Evolutionary conservation across 2,113 vertebrate species (phyloP).

Genomic region (Boulengeromyrus knoepffleri): DNA sequence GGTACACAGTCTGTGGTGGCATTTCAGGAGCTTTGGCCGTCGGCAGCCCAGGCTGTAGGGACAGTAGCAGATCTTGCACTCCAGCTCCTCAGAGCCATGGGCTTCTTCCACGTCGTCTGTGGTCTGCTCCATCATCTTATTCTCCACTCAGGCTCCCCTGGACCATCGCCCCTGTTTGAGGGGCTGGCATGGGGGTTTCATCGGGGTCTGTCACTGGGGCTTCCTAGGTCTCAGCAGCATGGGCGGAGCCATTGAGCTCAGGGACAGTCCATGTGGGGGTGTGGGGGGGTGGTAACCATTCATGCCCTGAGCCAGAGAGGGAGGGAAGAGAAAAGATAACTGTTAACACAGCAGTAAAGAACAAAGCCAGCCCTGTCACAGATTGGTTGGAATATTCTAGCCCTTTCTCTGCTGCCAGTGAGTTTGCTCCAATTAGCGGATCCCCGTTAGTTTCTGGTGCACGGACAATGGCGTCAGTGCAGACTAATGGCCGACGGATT

Average conservation of each 20-base stretch:
- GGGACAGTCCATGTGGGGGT: slow-evolving; percentile 25
- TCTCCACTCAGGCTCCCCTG: not conserved
- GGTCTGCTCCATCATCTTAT: slow-evolving; percentile 62
- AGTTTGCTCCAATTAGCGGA: slow-evolving; percentile 63
- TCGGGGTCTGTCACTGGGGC: not conserved
- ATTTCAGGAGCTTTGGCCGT: slow-evolving; percentile 81
- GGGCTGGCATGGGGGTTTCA: not conserved
- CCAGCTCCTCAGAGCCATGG: slow-evolving; percentile 71
- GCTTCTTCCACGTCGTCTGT: slow-evolving; percentile 53
- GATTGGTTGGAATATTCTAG: slow-evolving; percentile 62
- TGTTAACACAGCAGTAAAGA: slow-evolving; percentile 63
- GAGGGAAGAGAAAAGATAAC: slow-evolving; percentile 44
- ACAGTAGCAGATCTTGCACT: slow-evolving; percentile 95
- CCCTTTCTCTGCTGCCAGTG: slow-evolving; percentile 55
- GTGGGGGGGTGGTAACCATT: slow-evolving; percentile 30
- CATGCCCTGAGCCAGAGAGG: slow-evolving; percentile 30
- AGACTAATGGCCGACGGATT: not conserved
- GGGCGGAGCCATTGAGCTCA: not conserved
- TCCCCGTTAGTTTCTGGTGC: slow-evolving; percentile 24
- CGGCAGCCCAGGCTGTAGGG: slow-evolving; percentile 74
- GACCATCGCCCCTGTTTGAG: not conserved
- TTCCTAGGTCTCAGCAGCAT: slow-evolving; percentile 12
- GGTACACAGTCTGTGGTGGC: slow-evolving; percentile 83
- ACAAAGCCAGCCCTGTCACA: slow-evolving; percentile 59
- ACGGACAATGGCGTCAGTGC: not conserved